Evolutionary conservation across 2,797 vertebrate genomes (phyloP).

Genomic region (Enteromius fasciolatus): DNA sequence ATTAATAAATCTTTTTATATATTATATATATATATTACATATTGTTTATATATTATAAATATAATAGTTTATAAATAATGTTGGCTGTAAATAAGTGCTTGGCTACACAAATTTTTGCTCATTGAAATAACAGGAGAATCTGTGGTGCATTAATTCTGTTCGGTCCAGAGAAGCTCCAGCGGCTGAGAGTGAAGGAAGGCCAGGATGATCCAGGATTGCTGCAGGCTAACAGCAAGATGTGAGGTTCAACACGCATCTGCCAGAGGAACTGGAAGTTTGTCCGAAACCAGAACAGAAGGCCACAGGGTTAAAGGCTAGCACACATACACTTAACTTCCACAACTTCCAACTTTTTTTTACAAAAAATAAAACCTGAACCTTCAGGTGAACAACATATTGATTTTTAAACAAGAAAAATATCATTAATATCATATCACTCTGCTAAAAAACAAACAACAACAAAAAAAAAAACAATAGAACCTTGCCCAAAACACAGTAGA

Average conservation of each 20-base stretch:
- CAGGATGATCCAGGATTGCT: constrained; percentile 62
- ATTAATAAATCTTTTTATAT: background rate
- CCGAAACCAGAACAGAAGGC: constrained; percentile 54
- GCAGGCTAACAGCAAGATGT: constrained; percentile 60
- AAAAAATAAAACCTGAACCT: background rate
- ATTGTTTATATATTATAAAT: background rate
- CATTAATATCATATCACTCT: background rate
- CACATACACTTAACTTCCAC: background rate
- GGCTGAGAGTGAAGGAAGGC: constrained; percentile 35
- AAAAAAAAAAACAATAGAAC: background rate
- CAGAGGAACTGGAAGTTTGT: constrained; percentile 71
- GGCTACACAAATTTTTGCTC: background rate
- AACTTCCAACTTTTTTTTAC: too few species aligned
- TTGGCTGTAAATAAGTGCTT: background rate
- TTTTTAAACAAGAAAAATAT: background rate
- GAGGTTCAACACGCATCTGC: constrained; percentile 66
- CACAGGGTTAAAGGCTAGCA: constrained; percentile 17
- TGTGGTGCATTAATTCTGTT: background rate
- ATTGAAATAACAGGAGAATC: background rate
- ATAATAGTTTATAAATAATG: background rate
- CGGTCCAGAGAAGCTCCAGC: background rate
- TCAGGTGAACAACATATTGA: background rate
- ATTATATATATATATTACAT: background rate
- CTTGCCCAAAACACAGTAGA: too few species aligned
- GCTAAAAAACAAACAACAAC: too few species aligned